Conservation (phyloP, 2,797 vertebrate genomes). For the Hapalemur alaotrensis region DNA sequence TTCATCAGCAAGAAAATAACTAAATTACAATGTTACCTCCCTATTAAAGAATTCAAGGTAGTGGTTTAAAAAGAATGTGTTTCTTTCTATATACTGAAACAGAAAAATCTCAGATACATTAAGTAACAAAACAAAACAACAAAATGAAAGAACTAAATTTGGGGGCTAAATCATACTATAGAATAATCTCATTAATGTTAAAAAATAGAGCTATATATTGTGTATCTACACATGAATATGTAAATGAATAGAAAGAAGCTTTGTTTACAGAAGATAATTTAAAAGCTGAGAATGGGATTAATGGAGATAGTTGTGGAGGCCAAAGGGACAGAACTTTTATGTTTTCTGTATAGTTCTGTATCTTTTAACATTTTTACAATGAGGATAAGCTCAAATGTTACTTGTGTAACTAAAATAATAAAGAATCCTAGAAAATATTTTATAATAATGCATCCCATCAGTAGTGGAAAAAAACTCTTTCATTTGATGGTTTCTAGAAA, state of each 20-base stretch:
- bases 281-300: not conserved
- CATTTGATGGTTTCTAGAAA: not conserved
- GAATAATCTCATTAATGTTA: not conserved
- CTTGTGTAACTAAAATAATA: not conserved
- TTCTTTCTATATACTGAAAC: not conserved
- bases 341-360: not conserved
- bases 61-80: not conserved
- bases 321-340: not conserved
- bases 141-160: not conserved
- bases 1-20: not conserved
- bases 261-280: not conserved
- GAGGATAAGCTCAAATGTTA: not conserved
- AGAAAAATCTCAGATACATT: slow-evolving; percentile 5
- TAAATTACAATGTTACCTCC: not conserved
- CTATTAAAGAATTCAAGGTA: not conserved
- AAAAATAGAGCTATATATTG: not conserved
- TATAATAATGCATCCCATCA: not conserved
- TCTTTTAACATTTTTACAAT: not conserved
- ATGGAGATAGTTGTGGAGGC: not conserved
- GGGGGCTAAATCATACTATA: not conserved
- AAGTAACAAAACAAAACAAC: not conserved
- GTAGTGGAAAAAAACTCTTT: not conserved
- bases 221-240: not conserved
- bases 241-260: not conserved
- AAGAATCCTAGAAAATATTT: not conserved